Base-by-base conservation (phyloP, 2,113 vertebrate species). In the Vombatus ursinus region DNA sequence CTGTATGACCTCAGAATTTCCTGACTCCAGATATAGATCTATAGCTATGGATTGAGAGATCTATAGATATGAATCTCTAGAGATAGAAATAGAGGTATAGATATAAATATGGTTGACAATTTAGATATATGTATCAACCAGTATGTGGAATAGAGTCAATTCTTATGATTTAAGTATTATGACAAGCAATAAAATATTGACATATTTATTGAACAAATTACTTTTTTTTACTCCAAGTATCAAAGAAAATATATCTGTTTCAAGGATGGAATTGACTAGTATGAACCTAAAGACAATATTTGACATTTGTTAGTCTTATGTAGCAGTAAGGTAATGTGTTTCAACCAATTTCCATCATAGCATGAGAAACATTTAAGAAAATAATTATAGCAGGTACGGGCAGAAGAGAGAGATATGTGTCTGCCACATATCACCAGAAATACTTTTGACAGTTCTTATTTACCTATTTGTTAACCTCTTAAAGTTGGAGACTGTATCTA, bases 261-360 rank as follows among this genome's bases (percentile, higher is more conserved):
- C 84, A 95, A 95, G 50, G 96, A 94, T 90, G 95, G 92, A 98
- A 95, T 61, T 92, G 68, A 91, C 25, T 48, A 89, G 0, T 94
- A 49, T 97, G 93, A 98, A 96, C 49, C 95, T 96, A 0, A 95
- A 92, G 53, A 91, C 90, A 96, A 12, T 97, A 2, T 96, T 97
- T 96, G 92, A n/a, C 57, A 95, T 96, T 97, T 98, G 92, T 90
- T 92, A 90, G 6, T 96, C 90, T 96, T 96, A 95, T 28, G 89
- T 97, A 97, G 92, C 94, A 96, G 93, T 97, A 97, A 92, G 50
- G 92, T 97, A 97, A 96, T 90, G 53, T 94, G 89, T 84, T 96
- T 93, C 68, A 96, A 94, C 48, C 92, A 93, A 94, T 91, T 96
- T 96, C 50, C 90, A 89, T 92, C 25, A 44, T 5, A 53, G 2